Conservation (phyloP, 1,140 invertebrate genomes). For the Sarcophaga peregrina region DNA sequence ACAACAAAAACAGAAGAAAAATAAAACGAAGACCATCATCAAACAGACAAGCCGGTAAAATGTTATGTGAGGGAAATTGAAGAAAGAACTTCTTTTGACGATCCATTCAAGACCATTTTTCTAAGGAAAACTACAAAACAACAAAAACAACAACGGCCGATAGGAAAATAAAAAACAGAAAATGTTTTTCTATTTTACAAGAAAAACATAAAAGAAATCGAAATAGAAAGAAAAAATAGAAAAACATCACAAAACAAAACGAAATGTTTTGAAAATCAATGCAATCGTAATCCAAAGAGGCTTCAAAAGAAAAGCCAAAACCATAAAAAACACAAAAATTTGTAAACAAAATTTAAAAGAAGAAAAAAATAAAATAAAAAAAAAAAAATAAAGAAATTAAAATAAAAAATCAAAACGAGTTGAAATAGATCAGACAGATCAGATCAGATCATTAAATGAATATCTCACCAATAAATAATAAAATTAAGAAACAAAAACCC, state of each 20-base stretch:
- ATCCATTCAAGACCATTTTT: slow-evolving; percentile 5
- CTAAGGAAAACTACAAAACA: background rate
- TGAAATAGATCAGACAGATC: background rate
- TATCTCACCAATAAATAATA: too few relatives aligned
- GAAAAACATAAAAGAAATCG: too few relatives aligned
- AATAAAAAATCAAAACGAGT: background rate
- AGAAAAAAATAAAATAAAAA: background rate
- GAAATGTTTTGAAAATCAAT: background rate
- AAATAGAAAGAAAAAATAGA: background rate
- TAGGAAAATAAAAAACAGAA: too few relatives aligned
- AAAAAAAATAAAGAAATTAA: background rate
- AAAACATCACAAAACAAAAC: background rate
- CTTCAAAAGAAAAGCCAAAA: background rate
- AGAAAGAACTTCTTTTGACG: background rate
- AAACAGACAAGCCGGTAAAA: slow-evolving; percentile 10
- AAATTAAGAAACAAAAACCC: background rate
- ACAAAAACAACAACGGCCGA: background rate
- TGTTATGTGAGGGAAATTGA: background rate
- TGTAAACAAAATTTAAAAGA: background rate
- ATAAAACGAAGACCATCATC: background rate
- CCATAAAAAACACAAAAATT: background rate
- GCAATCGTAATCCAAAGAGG: slow-evolving; percentile 2
- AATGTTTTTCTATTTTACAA: too few relatives aligned
- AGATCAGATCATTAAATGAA: background rate
- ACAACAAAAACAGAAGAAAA: background rate